Percentiles rank a stretch among this genome's conserved stretches.
phyloP scores from a whole-genome alignment of 2,888 invertebrate genomes.

The Microctonus hyperodae region DNA sequence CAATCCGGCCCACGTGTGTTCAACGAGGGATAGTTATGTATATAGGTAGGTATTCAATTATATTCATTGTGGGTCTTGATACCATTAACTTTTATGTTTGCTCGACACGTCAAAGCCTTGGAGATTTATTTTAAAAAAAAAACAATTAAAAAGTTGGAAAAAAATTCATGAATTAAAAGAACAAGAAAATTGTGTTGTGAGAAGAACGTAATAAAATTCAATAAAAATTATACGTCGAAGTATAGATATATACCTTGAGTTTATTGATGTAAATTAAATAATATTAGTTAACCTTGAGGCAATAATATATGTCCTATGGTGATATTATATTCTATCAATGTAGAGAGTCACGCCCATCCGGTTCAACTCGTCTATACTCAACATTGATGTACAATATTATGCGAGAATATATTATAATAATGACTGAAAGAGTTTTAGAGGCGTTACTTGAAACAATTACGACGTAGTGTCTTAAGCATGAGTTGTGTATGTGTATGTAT shows the following conservation, averaged over 20 bases:
- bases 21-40: conserved; percentile 6
- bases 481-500: too few relatives aligned
- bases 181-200: neutral
- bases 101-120: neutral
- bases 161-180: neutral
- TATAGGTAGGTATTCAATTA: neutral
- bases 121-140: neutral
- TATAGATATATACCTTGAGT: neutral
- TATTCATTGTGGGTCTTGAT: neutral
- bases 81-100: neutral
- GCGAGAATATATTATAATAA: neutral
- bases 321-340: conserved; percentile 47
- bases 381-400: neutral
- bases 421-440: neutral
- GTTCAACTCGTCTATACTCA: neutral
- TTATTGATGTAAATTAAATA: neutral
- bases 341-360: conserved; percentile 46
- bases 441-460: neutral
- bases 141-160: neutral
- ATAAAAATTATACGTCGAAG: neutral
- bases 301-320: neutral
- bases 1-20: conserved; percentile 12
- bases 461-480: neutral
- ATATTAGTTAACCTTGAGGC: conserved; percentile 6
- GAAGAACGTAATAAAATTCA: neutral